A percentile compares a stretch with the other conserved stretches of the same genome.
Conservation (phyloP, 2,113 vertebrate species). For the Origma solitaria region DNA sequence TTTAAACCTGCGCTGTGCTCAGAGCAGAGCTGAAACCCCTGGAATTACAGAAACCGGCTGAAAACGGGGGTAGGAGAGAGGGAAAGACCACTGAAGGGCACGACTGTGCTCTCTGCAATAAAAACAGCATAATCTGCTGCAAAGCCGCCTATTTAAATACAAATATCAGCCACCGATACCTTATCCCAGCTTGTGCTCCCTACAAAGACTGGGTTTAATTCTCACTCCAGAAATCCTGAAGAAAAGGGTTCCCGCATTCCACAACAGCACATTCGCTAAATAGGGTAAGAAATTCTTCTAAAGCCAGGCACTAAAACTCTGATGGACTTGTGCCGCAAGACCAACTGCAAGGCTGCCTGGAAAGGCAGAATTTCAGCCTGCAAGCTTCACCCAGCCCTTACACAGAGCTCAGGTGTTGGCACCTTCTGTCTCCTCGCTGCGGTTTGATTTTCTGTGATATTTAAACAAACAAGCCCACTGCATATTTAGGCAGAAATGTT, state of each 20-base stretch:
- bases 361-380: not conserved
- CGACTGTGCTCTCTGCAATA: accelerated
- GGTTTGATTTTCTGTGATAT: not conserved
- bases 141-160: not conserved
- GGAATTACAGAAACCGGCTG: accelerated
- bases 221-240: not conserved
- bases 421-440: not conserved
- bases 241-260: not conserved
- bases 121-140: not conserved
- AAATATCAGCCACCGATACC: accelerated
- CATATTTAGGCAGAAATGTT: constrained; percentile 16
- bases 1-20: accelerated
- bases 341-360: not conserved
- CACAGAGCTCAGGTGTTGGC: not conserved
- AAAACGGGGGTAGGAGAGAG: accelerated
- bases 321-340: not conserved
- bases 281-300: not conserved
- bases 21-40: not conserved
- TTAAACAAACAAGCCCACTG: constrained; percentile 49
- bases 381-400: not conserved
- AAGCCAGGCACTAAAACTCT: not conserved
- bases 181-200: accelerated
- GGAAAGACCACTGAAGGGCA: accelerated
- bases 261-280: not conserved
- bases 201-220: not conserved